A percentile compares a stretch with the other conserved stretches of the same genome.
phyloP scores from a whole-genome alignment of 2,888 invertebrate genomes.

The Mellilla xanthometata region DNA sequence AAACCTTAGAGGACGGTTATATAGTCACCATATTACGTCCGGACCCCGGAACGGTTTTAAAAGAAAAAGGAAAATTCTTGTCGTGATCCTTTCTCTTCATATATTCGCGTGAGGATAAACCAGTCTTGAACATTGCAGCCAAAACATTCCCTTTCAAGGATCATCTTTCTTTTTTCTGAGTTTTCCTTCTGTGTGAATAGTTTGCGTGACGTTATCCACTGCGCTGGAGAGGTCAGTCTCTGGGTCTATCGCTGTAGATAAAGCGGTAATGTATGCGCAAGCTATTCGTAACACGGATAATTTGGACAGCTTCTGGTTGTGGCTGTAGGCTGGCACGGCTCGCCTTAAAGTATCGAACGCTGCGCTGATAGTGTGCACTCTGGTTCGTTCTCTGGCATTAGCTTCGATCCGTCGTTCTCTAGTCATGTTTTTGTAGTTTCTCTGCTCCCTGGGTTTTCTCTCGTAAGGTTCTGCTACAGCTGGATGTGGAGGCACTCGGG shows the following conservation, averaged over 20 bases:
- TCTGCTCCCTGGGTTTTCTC: slow-evolving; percentile 86
- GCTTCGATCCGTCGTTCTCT: slow-evolving; percentile 96
- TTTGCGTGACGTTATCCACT: slow-evolving; percentile 93
- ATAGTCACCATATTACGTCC: slow-evolving; percentile 1
- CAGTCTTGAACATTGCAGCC: slow-evolving; percentile 11
- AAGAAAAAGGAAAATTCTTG: too few species aligned
- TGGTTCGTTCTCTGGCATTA: slow-evolving; percentile 94
- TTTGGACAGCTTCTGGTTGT: slow-evolving; percentile 96
- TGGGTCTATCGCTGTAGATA: slow-evolving; percentile 89
- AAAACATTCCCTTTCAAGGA: slow-evolving; percentile 46
- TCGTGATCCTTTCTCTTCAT: too few species aligned
- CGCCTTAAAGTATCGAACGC: slow-evolving; percentile 94
- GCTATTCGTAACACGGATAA: slow-evolving; percentile 96
- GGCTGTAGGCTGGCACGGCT: slow-evolving; percentile 94
- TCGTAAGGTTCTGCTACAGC: slow-evolving; percentile 79
- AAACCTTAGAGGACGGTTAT: slow-evolving; percentile 49
- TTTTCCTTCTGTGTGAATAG: slow-evolving; percentile 96
- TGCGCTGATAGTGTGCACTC: slow-evolving; percentile 97
- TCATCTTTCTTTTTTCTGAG: slow-evolving; percentile 93
- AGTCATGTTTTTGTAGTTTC: slow-evolving; percentile 98
- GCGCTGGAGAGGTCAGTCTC: slow-evolving; percentile 88
- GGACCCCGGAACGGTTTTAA: too few species aligned
- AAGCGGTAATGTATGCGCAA: slow-evolving; percentile 94
- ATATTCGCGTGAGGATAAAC: too few species aligned
- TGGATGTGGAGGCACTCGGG: slow-evolving; percentile 80